Evolutionary conservation across 2,113 vertebrate species (phyloP).

Genomic region (Menura novaehollandiae): DNA sequence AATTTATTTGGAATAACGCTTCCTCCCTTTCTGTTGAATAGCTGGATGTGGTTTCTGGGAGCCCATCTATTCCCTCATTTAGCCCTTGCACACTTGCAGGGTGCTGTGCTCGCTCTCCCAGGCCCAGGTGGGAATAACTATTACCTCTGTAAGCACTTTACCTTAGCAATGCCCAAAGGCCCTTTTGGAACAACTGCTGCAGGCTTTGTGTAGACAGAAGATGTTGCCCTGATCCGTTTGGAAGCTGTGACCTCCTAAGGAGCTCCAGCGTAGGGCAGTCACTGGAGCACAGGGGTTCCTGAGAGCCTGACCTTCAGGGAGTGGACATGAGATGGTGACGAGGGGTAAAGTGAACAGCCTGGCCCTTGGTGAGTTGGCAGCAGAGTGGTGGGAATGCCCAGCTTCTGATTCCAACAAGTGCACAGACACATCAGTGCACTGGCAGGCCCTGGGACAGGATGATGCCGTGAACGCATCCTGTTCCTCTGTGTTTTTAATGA

Average conservation of each 20-base stretch:
- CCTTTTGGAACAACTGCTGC: not conserved
- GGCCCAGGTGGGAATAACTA: not conserved
- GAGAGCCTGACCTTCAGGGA: not conserved
- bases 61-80: not conserved
- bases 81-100: not conserved
- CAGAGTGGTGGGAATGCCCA: not conserved
- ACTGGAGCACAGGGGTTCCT: not conserved
- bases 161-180: not conserved
- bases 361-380: not conserved
- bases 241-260: not conserved
- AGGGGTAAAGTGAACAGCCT: not conserved
- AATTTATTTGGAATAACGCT: constrained; percentile 38
- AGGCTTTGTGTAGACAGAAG: not conserved
- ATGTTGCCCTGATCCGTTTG: not conserved
- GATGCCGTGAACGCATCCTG: not conserved
- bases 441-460: not conserved
- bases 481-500: not conserved
- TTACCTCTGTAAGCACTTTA: not conserved
- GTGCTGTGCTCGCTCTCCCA: not conserved
- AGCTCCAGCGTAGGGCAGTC: not conserved
- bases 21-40: not conserved
- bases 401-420: not conserved
- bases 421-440: not conserved
- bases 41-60: not conserved
- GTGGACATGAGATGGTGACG: rapidly evolving